A percentile compares a stretch with the other conserved stretches of the same genome.
Evolutionary conservation across 2,113 vertebrate genomes (phyloP).

Genomic region (Hemiprocne comata): DNA sequence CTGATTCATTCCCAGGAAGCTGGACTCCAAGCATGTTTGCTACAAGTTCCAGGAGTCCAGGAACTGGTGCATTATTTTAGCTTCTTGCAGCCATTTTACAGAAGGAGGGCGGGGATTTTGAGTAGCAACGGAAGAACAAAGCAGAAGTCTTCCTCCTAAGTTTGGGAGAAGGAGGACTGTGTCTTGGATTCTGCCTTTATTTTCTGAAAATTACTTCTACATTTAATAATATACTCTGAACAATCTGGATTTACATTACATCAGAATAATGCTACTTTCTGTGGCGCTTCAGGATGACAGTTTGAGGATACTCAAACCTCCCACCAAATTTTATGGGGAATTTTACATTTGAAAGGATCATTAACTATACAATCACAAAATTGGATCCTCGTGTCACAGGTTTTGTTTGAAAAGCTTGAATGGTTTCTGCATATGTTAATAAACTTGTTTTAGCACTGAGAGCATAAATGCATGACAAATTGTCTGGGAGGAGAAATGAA

Average conservation of each 20-base stretch:
- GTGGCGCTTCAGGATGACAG: neutral
- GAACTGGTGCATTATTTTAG: neutral
- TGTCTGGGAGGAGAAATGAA: conserved; percentile 13
- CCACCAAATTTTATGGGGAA: neutral
- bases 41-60: neutral
- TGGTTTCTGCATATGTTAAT: neutral
- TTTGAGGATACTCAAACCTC: neutral
- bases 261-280: neutral
- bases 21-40: neutral
- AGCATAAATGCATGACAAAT: neutral
- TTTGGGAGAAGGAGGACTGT: neutral
- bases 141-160: neutral
- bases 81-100: neutral
- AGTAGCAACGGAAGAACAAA: neutral
- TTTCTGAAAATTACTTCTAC: neutral
- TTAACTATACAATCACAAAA: neutral
- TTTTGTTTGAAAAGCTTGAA: conserved; percentile 20
- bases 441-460: neutral
- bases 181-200: neutral
- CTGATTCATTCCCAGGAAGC: neutral
- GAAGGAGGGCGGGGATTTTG: neutral
- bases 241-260: neutral
- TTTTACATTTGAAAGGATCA: conserved; percentile 19
- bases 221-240: neutral
- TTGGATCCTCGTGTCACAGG: neutral